Conservation (phyloP, 2,797 vertebrate genomes). For the Huso huso region DNA sequence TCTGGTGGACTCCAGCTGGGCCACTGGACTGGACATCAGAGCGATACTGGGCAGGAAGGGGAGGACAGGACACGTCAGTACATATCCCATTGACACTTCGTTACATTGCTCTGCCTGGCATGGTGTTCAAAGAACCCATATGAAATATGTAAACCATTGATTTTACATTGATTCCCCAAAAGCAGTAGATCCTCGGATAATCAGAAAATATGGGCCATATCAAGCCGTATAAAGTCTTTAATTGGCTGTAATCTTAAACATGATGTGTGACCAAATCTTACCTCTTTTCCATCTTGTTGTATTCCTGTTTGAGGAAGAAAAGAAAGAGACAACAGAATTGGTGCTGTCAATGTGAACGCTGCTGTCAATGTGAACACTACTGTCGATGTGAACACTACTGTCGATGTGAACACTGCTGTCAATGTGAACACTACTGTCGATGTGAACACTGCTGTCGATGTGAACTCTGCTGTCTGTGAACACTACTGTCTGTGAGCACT, state of each 20-base stretch:
- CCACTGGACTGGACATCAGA: slow-evolving; percentile 21
- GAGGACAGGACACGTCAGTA: neutral
- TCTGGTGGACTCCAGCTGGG: slow-evolving; percentile 36
- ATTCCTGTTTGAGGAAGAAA: slow-evolving; percentile 46
- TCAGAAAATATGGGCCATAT: neutral
- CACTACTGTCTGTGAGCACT: no score
- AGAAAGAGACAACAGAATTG: slow-evolving; percentile 1
- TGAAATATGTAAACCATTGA: neutral
- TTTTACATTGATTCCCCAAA: neutral
- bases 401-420: no score
- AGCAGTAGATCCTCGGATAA: neutral
- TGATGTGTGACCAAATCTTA: slow-evolving; percentile 37
- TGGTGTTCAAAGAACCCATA: neutral
- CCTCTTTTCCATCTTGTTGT: slow-evolving; percentile 50
- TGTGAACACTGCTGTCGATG: no score
- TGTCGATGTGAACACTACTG: no score
- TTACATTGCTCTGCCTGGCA: neutral
- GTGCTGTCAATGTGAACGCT: no score
- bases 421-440: no score
- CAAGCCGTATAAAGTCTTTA: slow-evolving; percentile 1
- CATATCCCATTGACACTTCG: neutral
- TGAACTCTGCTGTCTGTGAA: no score
- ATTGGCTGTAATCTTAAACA: no score
- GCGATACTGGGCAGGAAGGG: slow-evolving; percentile 29
- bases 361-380: no score